These are phyloP conservation scores for Nasonovia ribisnigri DNA, from an alignment of 2,888 invertebrate species.

Conservation along the genomic window DNA sequence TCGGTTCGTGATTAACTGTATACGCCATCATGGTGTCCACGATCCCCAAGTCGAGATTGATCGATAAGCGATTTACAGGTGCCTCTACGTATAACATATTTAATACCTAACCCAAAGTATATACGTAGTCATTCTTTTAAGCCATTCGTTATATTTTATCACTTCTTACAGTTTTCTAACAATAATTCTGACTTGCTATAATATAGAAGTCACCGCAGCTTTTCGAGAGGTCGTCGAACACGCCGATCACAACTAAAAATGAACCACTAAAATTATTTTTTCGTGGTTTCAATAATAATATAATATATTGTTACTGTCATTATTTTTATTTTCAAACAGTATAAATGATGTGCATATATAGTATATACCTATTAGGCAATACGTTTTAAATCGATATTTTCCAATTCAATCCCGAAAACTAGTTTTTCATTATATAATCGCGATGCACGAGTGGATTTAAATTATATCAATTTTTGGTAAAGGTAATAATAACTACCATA, in stretches of 20 bases:
- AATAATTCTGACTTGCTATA: not conserved
- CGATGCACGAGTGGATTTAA: not conserved
- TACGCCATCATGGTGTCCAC: conserved; percentile 8
- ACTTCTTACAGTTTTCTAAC: not conserved
- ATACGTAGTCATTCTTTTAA: not conserved
- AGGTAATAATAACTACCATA: not conserved
- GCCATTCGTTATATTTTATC: not conserved
- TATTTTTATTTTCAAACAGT: not conserved
- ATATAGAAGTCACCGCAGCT: not conserved
- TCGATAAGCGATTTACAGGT: conserved; percentile 34
- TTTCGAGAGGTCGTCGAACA: not conserved
- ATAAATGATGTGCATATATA: not conserved
- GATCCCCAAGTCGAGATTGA: conserved; percentile 36
- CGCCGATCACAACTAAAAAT: not conserved
- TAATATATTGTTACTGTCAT: not conserved
- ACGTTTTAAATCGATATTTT: not conserved
- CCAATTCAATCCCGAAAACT: not conserved
- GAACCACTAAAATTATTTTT: not conserved
- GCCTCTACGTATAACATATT: not conserved
- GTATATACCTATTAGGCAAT: no score
- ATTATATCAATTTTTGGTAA: not conserved
- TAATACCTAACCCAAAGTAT: not conserved
- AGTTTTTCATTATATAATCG: not conserved
- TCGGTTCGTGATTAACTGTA: conserved; percentile 52
- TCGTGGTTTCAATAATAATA: not conserved